phyloP scores from a whole-genome alignment of 2,113 vertebrate species.

The Crotalus helleri region DNA sequence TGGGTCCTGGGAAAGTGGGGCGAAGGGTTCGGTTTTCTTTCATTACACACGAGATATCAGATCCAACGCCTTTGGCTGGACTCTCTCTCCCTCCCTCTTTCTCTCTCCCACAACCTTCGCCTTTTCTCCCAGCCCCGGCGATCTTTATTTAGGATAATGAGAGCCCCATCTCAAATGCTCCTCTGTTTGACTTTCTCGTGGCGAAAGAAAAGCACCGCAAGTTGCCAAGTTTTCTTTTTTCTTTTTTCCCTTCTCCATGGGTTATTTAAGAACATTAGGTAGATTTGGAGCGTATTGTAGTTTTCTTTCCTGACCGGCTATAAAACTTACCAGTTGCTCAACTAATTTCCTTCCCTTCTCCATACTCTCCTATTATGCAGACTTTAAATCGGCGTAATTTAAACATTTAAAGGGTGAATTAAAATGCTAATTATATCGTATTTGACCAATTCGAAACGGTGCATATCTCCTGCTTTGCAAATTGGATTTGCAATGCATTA shows the following conservation, averaged over 20 bases:
- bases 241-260: not conserved
- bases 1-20: not conserved
- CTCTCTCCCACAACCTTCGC: not conserved
- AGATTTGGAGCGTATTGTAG: slow-evolving; percentile 15
- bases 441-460: slow-evolving; percentile 84
- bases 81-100: not conserved
- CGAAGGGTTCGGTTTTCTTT: slow-evolving; percentile 13
- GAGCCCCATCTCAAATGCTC: slow-evolving; percentile 8
- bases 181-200: slow-evolving; percentile 38
- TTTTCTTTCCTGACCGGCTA: slow-evolving; percentile 12
- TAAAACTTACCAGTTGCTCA: slow-evolving; percentile 42
- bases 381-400: slow-evolving; percentile 68
- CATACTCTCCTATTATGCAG: not conserved
- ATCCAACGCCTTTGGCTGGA: slow-evolving; percentile 15
- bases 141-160: slow-evolving; percentile 8
- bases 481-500: slow-evolving; percentile 92
- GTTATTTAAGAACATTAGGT: slow-evolving; percentile 20
- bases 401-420: slow-evolving; percentile 83
- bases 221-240: slow-evolving; percentile 1
- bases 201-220: slow-evolving; percentile 26
- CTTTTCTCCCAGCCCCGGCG: not conserved
- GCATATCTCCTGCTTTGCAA: slow-evolving; percentile 90
- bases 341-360: not conserved
- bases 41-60: slow-evolving; percentile 15
- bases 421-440: slow-evolving; percentile 85